phyloP scores from a whole-genome alignment of 2,888 invertebrate species.

The Trachelus troglodyta region DNA sequence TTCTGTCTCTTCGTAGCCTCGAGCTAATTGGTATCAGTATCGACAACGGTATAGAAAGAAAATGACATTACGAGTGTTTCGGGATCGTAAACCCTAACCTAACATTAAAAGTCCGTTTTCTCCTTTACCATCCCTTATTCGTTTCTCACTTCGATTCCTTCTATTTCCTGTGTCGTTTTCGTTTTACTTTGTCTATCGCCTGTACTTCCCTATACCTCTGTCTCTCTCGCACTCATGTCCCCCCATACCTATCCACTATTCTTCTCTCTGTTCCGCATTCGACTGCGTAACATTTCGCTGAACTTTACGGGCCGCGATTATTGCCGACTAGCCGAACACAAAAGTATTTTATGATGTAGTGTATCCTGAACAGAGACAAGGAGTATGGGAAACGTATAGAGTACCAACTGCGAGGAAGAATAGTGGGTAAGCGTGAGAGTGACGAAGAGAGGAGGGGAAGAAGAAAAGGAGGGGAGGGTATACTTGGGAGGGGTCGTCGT shows the following conservation, averaged over 20 bases:
- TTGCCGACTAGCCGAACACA: slow-evolving; percentile 33
- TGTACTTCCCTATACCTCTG: background rate
- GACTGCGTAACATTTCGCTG: slow-evolving; percentile 34
- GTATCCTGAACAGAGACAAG: slow-evolving; percentile 21
- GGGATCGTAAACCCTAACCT: slow-evolving; percentile 17
- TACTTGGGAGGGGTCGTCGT: too few relatives aligned
- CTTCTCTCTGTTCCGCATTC: slow-evolving; percentile 6
- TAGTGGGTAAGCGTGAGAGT: slow-evolving; percentile 8
- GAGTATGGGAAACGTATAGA: slow-evolving; percentile 12
- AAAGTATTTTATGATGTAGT: slow-evolving; percentile 36
- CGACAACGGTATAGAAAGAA: background rate
- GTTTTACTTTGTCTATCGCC: too few relatives aligned
- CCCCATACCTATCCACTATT: background rate
- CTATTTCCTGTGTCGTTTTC: slow-evolving; percentile 9
- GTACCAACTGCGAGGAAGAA: slow-evolving; percentile 16
- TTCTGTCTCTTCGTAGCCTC: too few relatives aligned
- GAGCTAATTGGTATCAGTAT: slow-evolving; percentile 13
- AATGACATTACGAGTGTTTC: slow-evolving; percentile 10
- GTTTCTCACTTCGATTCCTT: slow-evolving; percentile 5
- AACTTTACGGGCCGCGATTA: slow-evolving; percentile 40
- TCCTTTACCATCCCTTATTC: background rate
- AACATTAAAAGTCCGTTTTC: slow-evolving; percentile 5
- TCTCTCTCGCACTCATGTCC: slow-evolving; percentile 1
- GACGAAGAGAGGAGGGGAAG: slow-evolving; percentile 14
- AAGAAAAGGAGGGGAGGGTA: too few relatives aligned